phyloP scores from a whole-genome alignment of 64 coral and sea anemone genomes.

The Orbicella faveolata region DNA sequence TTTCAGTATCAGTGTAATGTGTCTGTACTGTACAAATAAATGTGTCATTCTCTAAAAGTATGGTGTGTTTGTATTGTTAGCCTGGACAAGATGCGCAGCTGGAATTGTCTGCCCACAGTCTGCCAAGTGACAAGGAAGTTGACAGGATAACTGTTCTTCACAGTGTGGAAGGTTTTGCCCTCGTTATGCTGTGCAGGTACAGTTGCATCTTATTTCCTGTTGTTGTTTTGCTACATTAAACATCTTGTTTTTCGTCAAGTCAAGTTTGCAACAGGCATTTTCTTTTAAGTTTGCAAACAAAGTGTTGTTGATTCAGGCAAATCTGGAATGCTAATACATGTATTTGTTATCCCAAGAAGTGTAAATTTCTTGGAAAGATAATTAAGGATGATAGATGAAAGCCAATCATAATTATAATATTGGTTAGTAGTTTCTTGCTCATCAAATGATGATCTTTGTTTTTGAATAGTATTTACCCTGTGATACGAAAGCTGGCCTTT shows the following conservation, averaged over 20 bases:
- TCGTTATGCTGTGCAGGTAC: slow-evolving; percentile 95
- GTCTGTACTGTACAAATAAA: neutral
- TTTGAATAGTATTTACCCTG: slow-evolving; percentile 66
- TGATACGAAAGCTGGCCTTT: slow-evolving; percentile 81
- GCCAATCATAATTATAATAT: neutral
- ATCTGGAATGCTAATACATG: too few relatives aligned
- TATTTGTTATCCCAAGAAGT: too few relatives aligned
- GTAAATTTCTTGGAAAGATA: too few relatives aligned
- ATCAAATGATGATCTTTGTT: neutral
- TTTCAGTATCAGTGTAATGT: neutral
- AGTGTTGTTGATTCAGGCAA: too few relatives aligned
- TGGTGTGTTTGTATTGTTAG: neutral
- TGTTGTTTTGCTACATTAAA: neutral
- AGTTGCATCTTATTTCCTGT: neutral
- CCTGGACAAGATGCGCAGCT: slow-evolving; percentile 56
- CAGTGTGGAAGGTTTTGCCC: slow-evolving; percentile 86
- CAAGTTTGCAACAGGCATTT: too few relatives aligned
- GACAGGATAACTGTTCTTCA: slow-evolving; percentile 86
- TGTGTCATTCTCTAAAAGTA: neutral
- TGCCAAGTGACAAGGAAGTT: slow-evolving; percentile 71
- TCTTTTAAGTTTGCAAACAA: too few relatives aligned
- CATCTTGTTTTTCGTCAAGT: too few relatives aligned
- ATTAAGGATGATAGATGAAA: too few relatives aligned
- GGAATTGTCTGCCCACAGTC: slow-evolving; percentile 82
- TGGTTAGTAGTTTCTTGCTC: neutral